Percentiles rank a stretch among this genome's conserved stretches.
Conservation (phyloP, 2,797 vertebrate species). For the Lagodon rhomboides region DNA sequence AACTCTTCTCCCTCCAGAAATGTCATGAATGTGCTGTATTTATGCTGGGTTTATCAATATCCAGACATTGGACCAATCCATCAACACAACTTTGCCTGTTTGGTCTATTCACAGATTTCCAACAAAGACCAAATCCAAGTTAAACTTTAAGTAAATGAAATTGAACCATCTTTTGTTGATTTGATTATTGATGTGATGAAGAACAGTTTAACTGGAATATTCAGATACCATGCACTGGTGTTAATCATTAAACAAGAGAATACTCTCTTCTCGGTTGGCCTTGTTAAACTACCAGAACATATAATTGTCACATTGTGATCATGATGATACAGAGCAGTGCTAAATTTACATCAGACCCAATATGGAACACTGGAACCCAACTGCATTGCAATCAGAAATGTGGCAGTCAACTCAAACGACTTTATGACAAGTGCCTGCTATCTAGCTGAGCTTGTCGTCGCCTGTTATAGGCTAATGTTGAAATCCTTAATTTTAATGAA, state of each 20-base stretch:
- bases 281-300: neutral
- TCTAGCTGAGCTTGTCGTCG: neutral
- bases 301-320: neutral
- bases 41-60: no score
- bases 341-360: neutral
- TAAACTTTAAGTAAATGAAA: no score
- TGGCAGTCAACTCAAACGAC: neutral
- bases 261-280: neutral
- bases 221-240: neutral
- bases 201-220: neutral
- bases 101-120: no score
- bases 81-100: no score
- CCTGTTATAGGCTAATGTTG: neutral
- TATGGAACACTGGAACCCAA: neutral
- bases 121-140: no score
- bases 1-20: no score
- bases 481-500: neutral
- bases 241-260: no score
- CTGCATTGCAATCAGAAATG: neutral
- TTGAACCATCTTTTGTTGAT: neutral
- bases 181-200: neutral
- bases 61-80: no score
- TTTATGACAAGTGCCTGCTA: neutral
- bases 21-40: no score
- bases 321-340: neutral